Percentiles rank a stretch among this genome's conserved stretches.
Evolutionary conservation across 2,113 vertebrate species (phyloP).

Genomic region (human (Homo sapiens)): GRCh38 chr18:2406001-2406500

Average conservation of each 20-base stretch:
- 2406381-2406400: no score
- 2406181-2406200: background rate
- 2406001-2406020: fast-evolving
- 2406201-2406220: background rate
- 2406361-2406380: background rate
- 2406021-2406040: no score
- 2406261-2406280: no score
- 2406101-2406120: background rate
- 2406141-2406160: background rate
- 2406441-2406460: background rate
- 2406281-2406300: background rate
- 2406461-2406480: background rate
- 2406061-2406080: background rate
- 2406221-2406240: background rate
- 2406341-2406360: background rate
- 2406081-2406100: background rate
- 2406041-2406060: background rate
- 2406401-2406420: background rate
- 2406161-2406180: background rate
- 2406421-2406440: background rate
- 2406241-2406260: background rate
- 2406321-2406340: background rate
- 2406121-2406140: background rate
- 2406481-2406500: background rate
- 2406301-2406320: background rate